Conservation (phyloP, 1,140 invertebrate species). For the Spodoptera frugiperda region DNA sequence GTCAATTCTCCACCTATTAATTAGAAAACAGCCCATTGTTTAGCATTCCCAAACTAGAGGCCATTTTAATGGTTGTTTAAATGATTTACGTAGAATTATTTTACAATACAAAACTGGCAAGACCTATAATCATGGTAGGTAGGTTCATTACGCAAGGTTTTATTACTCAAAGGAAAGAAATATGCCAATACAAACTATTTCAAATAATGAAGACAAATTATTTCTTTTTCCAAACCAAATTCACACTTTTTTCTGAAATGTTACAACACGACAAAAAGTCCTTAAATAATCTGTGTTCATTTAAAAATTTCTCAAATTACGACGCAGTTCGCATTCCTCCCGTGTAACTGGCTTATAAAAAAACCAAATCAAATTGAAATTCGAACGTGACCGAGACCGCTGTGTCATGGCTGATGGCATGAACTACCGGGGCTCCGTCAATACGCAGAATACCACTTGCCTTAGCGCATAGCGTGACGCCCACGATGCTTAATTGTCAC, state of each 20-base stretch:
- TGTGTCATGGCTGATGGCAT: conserved; percentile 11
- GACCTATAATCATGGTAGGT: not conserved
- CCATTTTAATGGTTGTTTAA: conserved; percentile 4
- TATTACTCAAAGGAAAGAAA: not conserved
- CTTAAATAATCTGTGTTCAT: not conserved
- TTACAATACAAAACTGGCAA: conserved; percentile 19
- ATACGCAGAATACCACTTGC: conserved; percentile 17
- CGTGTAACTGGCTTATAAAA: conserved; percentile 2
- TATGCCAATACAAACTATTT: too few species aligned
- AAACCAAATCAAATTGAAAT: conserved; percentile 28
- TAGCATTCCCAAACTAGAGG: conserved; percentile 19
- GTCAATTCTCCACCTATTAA: conserved; percentile 37
- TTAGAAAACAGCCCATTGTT: conserved; percentile 40
- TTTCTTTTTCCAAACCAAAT: too few species aligned
- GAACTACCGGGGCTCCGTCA: conserved; percentile 2
- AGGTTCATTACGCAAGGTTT: not conserved
- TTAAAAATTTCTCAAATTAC: not conserved
- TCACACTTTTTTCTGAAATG: too few species aligned
- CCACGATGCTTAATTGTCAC: not conserved
- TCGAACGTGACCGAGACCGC: conserved; percentile 22
- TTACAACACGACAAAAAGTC: not conserved
- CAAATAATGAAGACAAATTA: too few species aligned
- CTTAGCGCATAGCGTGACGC: not conserved
- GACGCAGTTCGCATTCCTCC: conserved; percentile 1
- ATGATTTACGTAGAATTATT: conserved; percentile 40